These are phyloP conservation scores for Aplochiton taeniatus DNA, from an alignment of 2,797 vertebrate species.

Conservation along the genomic window DNA sequence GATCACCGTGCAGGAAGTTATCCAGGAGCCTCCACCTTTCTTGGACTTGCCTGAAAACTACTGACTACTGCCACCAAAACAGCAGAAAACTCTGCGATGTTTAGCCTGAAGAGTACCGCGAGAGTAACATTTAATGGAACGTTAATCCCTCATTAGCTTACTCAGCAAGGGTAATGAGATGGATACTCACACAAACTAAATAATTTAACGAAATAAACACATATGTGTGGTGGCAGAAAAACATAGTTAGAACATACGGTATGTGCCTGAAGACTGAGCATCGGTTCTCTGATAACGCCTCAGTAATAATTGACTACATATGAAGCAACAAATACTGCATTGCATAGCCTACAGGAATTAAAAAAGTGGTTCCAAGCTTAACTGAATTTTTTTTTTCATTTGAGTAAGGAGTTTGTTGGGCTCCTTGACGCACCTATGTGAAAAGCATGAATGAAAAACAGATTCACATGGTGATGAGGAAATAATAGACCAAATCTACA, in stretches of 20 bases:
- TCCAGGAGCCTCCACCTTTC: slow-evolving; percentile 80
- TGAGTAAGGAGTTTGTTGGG: too few species aligned
- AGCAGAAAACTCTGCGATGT: slow-evolving; percentile 69
- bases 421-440: too few species aligned
- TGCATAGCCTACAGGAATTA: too few species aligned
- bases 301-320: too few species aligned
- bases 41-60: slow-evolving; percentile 63
- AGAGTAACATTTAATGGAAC: slow-evolving; percentile 58
- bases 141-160: slow-evolving; percentile 24
- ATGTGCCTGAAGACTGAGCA: too few species aligned
- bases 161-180: slow-evolving; percentile 32
- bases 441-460: too few species aligned
- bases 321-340: too few species aligned
- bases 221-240: not conserved
- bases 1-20: slow-evolving; percentile 76
- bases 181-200: not conserved
- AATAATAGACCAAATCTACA: too few species aligned
- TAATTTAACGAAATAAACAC: slow-evolving; percentile 5
- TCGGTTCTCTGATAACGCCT: too few species aligned
- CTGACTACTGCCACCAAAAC: slow-evolving; percentile 44
- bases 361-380: too few species aligned
- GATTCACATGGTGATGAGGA: too few species aligned
- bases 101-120: slow-evolving; percentile 64
- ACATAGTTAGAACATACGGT: not conserved
- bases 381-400: too few species aligned